These are phyloP conservation scores for Horisme vitalbata DNA, from an alignment of 2,888 invertebrate species.

Conservation along the genomic window DNA sequence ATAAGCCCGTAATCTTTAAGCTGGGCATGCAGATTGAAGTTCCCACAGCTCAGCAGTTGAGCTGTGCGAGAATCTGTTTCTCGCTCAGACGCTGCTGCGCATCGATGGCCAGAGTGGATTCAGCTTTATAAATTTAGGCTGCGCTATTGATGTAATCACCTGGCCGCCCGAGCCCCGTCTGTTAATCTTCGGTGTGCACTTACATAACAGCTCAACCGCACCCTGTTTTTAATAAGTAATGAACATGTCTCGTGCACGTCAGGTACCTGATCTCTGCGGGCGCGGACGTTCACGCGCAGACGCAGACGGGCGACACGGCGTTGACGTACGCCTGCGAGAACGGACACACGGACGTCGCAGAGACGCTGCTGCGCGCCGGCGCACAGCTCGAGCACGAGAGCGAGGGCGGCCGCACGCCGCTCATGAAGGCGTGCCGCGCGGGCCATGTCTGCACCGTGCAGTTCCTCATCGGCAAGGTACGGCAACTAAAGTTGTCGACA, in stretches of 20 bases:
- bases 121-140: too few relatives aligned
- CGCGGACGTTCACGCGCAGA: constrained; percentile 96
- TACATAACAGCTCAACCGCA: too few relatives aligned
- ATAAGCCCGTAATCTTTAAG: too few relatives aligned
- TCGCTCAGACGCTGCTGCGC: too few relatives aligned
- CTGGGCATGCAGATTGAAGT: too few relatives aligned
- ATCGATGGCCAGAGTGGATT: too few relatives aligned
- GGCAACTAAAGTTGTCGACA: too few relatives aligned
- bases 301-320: constrained; percentile 97
- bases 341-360: constrained; percentile 98
- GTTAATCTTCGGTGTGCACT: too few relatives aligned
- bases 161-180: too few relatives aligned
- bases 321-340: constrained; percentile 99
- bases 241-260: constrained; percentile 58
- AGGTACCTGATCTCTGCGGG: constrained; percentile 90
- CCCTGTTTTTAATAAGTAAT: not conserved
- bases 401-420: constrained; percentile 97
- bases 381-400: constrained; percentile 98
- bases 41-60: too few relatives aligned
- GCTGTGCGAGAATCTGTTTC: too few relatives aligned
- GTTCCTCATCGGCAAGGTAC: constrained; percentile 93
- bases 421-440: constrained; percentile 99
- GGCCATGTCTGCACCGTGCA: constrained; percentile 98
- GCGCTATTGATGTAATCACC: too few relatives aligned
- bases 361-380: constrained; percentile 93